Evolutionary conservation across 2,113 vertebrate genomes (phyloP).

Genomic region (Cephalopterus ornatus): DNA sequence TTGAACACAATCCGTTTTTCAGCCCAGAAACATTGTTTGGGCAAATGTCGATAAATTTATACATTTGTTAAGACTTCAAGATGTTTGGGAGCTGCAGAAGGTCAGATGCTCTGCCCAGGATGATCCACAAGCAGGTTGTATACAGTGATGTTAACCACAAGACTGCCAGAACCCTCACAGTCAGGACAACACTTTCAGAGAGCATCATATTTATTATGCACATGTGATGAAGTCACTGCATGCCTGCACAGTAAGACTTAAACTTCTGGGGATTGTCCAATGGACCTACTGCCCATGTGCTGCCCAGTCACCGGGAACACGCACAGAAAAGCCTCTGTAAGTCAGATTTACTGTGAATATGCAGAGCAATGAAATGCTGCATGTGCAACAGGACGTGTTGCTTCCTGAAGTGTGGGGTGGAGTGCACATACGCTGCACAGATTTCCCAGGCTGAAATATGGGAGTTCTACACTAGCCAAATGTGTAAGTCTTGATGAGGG

Average conservation of each 20-base stretch:
- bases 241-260: slow-evolving; percentile 1
- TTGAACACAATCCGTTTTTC: neutral
- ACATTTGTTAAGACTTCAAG: slow-evolving; percentile 25
- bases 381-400: slow-evolving; percentile 45
- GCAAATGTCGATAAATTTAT: neutral
- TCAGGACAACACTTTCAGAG: slow-evolving; percentile 10
- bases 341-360: slow-evolving; percentile 41
- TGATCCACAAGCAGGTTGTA: slow-evolving; percentile 7
- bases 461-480: neutral
- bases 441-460: slow-evolving; percentile 25
- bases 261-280: slow-evolving; percentile 24
- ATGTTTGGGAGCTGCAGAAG: neutral
- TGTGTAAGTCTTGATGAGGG: neutral
- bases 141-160: slow-evolving; percentile 54
- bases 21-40: neutral
- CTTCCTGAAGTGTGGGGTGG: slow-evolving; percentile 29
- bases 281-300: slow-evolving; percentile 45
- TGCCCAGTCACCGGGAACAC: neutral
- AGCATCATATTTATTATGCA: slow-evolving; percentile 20
- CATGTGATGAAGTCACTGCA: neutral
- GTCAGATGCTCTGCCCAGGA: slow-evolving; percentile 24
- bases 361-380: slow-evolving; percentile 30
- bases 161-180: slow-evolving; percentile 4
- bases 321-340: neutral
- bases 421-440: slow-evolving; percentile 53